Percentiles rank a stretch among this genome's conserved stretches.
These are phyloP conservation scores for Ophiodon elongatus DNA, from an alignment of 2,113 vertebrate species.

Conservation along the genomic window DNA sequence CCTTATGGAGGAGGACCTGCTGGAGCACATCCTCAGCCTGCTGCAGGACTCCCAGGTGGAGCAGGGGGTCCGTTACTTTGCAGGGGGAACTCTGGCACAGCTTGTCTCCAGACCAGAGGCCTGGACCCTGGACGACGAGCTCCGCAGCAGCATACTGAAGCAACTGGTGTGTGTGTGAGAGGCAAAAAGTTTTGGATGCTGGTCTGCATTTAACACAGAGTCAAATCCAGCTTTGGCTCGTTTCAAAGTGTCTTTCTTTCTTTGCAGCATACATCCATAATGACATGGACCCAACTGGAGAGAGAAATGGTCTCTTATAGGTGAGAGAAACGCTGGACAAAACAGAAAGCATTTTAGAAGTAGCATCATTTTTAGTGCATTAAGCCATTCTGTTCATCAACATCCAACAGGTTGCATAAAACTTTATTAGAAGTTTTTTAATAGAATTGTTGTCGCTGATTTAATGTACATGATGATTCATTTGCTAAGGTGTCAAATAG, in stretches of 20 bases:
- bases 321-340: constrained; percentile 74
- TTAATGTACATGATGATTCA: background rate
- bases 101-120: constrained; percentile 89
- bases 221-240: background rate
- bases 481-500: background rate
- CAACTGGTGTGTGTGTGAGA: constrained; percentile 84
- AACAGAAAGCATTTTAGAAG: background rate
- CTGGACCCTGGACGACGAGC: constrained; percentile 88
- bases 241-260: constrained; percentile 5
- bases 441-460: background rate
- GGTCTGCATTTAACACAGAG: constrained; percentile 2
- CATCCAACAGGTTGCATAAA: background rate
- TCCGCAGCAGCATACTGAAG: constrained; percentile 86
- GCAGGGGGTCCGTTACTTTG: constrained; percentile 91
- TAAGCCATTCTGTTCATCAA: constrained; percentile 4
- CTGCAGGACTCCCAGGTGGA: constrained; percentile 89
- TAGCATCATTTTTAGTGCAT: constrained; percentile 3
- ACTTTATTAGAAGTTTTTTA: background rate
- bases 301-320: constrained; percentile 95
- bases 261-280: constrained; percentile 91
- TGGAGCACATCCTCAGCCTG: constrained; percentile 91
- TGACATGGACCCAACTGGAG: constrained; percentile 92
- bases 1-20: constrained; percentile 92
- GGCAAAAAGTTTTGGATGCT: background rate
- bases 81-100: constrained; percentile 94